A percentile compares a stretch with the other conserved stretches of the same genome.
phyloP scores from a whole-genome alignment of 2,888 invertebrate genomes.

The Laspeyria flexula region DNA sequence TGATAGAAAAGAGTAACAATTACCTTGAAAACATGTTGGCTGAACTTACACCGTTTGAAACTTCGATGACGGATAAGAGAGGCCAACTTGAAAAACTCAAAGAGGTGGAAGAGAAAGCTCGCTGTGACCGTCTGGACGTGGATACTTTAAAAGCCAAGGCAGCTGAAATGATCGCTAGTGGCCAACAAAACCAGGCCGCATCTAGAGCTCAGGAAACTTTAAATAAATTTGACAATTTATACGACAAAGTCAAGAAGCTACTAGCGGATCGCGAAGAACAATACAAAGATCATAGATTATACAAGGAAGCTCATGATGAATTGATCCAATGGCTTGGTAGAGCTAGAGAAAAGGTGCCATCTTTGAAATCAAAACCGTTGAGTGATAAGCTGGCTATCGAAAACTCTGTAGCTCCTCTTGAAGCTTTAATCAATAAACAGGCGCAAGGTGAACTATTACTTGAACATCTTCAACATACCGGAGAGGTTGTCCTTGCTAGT shows the following conservation, averaged over 20 bases:
- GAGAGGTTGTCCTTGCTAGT: constrained; percentile 93
- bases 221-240: constrained; percentile 92
- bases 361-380: constrained; percentile 92
- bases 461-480: constrained; percentile 94
- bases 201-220: constrained; percentile 94
- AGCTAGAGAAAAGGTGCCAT: constrained; percentile 95
- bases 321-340: constrained; percentile 95
- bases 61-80: constrained; percentile 94
- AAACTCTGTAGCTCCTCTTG: constrained; percentile 94
- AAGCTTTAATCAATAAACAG: constrained; percentile 94
- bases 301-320: constrained; percentile 96
- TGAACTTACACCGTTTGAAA: constrained; percentile 91
- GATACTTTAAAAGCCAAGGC: constrained; percentile 94
- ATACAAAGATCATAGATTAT: constrained; percentile 94
- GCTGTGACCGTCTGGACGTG: constrained; percentile 96
- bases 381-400: constrained; percentile 96
- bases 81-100: constrained; percentile 94
- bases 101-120: constrained; percentile 93
- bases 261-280: constrained; percentile 93
- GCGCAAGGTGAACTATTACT: constrained; percentile 95
- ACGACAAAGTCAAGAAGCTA: constrained; percentile 91
- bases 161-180: constrained; percentile 93
- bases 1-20: constrained; percentile 92
- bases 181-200: constrained; percentile 93
- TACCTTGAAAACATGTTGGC: constrained; percentile 91